Conservation (phyloP, 2,113 vertebrate genomes). For the Megaceryle maxima region DNA sequence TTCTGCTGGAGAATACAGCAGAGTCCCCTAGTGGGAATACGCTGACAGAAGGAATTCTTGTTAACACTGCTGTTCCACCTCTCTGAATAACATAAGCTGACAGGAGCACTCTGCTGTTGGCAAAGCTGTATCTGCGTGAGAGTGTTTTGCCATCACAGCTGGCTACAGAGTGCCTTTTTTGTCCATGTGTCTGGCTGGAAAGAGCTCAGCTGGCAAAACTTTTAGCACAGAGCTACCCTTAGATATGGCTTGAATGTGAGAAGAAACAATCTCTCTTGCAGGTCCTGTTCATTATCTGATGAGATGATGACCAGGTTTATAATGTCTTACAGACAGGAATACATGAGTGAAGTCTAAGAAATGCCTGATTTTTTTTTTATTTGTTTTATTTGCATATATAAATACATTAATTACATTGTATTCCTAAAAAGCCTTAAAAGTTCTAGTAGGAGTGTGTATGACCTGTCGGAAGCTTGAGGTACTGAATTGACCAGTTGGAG, state of each 20-base stretch:
- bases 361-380: too few species aligned
- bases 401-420: background rate
- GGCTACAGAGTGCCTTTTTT: slow-evolving; percentile 2
- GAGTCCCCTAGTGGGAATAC: slow-evolving; percentile 30
- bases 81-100: background rate
- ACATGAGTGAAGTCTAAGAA: background rate
- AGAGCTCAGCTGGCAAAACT: background rate
- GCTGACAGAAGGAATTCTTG: background rate
- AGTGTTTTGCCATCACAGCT: background rate
- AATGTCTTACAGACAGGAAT: background rate
- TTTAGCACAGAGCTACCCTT: background rate
- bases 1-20: background rate
- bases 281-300: background rate
- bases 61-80: background rate
- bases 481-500: background rate
- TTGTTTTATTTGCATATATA: background rate
- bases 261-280: background rate
- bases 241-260: background rate
- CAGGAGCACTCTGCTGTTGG: background rate
- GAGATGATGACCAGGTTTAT: background rate
- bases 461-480: background rate
- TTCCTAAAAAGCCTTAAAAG: background rate
- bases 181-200: background rate
- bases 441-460: background rate
- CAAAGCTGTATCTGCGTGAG: background rate